These are phyloP conservation scores for Zaprionus ghesquierei DNA, from an alignment of 1,140 invertebrate genomes.

Conservation along the genomic window DNA sequence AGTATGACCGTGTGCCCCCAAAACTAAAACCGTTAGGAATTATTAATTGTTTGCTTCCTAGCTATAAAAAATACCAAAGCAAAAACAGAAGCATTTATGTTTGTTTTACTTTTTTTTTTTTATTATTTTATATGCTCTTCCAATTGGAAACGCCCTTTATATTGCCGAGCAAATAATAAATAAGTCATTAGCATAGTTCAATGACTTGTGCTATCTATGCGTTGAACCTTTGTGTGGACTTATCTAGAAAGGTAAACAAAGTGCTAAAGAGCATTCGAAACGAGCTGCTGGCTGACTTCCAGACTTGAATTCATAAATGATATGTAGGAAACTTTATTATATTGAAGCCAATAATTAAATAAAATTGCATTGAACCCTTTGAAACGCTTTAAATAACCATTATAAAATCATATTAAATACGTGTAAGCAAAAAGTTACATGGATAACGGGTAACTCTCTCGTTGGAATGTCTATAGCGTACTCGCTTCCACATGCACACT, in stretches of 20 bases:
- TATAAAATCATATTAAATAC: neutral
- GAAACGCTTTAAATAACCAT: neutral
- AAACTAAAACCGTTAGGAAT: neutral
- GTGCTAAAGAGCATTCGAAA: neutral
- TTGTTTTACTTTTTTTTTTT: neutral
- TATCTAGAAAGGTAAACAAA: constrained; percentile 27
- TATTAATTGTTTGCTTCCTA: neutral
- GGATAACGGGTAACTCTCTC: neutral
- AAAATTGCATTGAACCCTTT: neutral
- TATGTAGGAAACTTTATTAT: too few species aligned
- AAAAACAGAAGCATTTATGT: neutral
- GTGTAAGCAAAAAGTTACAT: constrained; percentile 5
- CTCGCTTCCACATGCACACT: constrained; percentile 17
- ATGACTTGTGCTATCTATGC: constrained; percentile 14
- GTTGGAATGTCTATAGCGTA: constrained; percentile 18
- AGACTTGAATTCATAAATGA: too few species aligned
- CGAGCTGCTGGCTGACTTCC: neutral
- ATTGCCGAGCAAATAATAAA: neutral
- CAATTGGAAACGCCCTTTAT: neutral
- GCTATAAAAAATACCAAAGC: neutral
- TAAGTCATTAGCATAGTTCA: constrained; percentile 4
- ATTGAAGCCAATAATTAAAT: neutral
- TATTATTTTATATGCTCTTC: neutral
- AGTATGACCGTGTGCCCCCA: constrained; percentile 10
- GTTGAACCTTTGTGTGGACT: neutral